Conservation (phyloP, 2,113 vertebrate genomes). For the Diadophis punctatus region DNA sequence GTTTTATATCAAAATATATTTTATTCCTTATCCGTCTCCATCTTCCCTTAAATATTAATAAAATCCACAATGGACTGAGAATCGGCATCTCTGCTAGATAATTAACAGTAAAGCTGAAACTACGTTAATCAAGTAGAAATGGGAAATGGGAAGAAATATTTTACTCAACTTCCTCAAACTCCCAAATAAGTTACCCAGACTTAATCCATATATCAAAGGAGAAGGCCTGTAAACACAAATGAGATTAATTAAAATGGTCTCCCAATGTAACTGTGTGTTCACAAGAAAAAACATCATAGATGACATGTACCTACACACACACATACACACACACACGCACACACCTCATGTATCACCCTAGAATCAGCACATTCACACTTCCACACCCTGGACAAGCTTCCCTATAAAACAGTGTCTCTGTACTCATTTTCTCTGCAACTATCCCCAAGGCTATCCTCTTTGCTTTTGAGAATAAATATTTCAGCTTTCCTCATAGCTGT, state of each 20-base stretch:
- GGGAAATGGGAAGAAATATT: no score
- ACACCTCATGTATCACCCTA: background rate
- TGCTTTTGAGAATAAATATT: background rate
- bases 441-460: background rate
- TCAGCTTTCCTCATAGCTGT: background rate
- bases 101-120: background rate
- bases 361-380: background rate
- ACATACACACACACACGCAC: background rate
- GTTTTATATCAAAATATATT: background rate
- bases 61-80: background rate
- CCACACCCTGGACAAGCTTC: background rate
- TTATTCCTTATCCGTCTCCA: background rate
- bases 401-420: background rate
- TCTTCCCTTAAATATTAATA: background rate
- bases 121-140: background rate
- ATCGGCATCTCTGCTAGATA: background rate
- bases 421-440: background rate
- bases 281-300: background rate
- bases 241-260: background rate
- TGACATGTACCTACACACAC: background rate
- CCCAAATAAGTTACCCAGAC: background rate
- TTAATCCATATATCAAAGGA: background rate
- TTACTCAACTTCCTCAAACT: background rate
- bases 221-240: background rate
- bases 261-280: background rate